Evolutionary conservation across 2,113 vertebrate genomes (phyloP).

Genomic region (Vicugna pacos): DNA sequence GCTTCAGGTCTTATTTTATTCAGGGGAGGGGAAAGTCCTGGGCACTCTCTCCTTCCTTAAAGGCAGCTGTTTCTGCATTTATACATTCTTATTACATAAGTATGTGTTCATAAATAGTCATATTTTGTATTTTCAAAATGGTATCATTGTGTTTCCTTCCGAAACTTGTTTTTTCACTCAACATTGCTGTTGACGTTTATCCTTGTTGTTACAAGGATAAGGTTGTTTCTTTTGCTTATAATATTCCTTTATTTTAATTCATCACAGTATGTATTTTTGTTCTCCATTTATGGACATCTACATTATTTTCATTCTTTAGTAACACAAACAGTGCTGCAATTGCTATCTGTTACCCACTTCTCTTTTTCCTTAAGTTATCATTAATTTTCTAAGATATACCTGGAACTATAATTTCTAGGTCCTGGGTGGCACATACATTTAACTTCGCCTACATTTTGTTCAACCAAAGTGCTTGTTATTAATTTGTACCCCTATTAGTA

Average conservation of each 20-base stretch:
- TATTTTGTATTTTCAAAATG: neutral
- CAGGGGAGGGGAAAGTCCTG: neutral
- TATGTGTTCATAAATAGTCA: neutral
- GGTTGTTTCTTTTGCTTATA: neutral
- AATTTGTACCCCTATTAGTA: neutral
- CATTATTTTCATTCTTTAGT: neutral
- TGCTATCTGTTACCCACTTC: neutral
- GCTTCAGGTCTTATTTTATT: neutral
- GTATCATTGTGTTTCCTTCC: neutral
- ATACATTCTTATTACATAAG: neutral
- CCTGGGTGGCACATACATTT: neutral
- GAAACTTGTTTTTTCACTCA: neutral
- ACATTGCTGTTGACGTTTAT: neutral
- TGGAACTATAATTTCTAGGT: neutral
- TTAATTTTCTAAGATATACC: neutral
- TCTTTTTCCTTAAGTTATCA: neutral
- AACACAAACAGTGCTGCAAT: neutral
- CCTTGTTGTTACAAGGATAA: neutral
- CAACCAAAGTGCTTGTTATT: neutral
- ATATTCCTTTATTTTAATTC: neutral
- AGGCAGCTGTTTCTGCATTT: neutral
- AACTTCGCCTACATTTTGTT: conserved; percentile 10
- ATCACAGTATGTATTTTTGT: neutral
- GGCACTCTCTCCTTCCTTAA: neutral
- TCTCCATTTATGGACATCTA: neutral